phyloP scores from a whole-genome alignment of 2,113 vertebrate genomes.

The Loxodonta africana region DNA sequence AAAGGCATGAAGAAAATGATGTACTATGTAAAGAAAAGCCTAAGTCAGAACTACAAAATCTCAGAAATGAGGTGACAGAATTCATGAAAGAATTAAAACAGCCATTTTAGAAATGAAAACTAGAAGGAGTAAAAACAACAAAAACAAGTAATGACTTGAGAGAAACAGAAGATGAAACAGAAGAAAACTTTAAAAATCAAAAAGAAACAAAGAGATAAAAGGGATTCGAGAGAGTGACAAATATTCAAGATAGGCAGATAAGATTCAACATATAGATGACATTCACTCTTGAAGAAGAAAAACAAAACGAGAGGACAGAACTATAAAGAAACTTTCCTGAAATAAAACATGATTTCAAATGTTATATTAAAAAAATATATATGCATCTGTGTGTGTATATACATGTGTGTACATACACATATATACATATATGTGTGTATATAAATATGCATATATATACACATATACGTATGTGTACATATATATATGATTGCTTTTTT shows the following conservation, averaged over 20 bases:
- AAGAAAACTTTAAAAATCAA: background rate
- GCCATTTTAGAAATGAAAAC: background rate
- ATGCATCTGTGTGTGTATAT: too few relatives aligned
- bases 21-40: background rate
- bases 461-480: background rate
- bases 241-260: background rate
- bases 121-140: background rate
- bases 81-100: background rate
- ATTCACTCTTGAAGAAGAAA: background rate
- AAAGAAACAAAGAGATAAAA: background rate
- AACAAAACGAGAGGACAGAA: background rate
- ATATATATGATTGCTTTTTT: too few relatives aligned
- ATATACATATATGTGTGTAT: too few relatives aligned
- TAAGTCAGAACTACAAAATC: background rate
- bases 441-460: too few relatives aligned
- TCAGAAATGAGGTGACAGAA: too few relatives aligned
- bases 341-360: background rate
- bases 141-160: background rate
- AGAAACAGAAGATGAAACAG: background rate
- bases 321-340: background rate
- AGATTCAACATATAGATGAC: conserved; percentile 24
- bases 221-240: background rate
- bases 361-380: background rate
- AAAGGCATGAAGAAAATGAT: background rate
- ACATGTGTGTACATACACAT: too few relatives aligned